These are phyloP conservation scores for Dendrocincla tyrannina DNA, from an alignment of 2,797 vertebrate species.

Conservation along the genomic window DNA sequence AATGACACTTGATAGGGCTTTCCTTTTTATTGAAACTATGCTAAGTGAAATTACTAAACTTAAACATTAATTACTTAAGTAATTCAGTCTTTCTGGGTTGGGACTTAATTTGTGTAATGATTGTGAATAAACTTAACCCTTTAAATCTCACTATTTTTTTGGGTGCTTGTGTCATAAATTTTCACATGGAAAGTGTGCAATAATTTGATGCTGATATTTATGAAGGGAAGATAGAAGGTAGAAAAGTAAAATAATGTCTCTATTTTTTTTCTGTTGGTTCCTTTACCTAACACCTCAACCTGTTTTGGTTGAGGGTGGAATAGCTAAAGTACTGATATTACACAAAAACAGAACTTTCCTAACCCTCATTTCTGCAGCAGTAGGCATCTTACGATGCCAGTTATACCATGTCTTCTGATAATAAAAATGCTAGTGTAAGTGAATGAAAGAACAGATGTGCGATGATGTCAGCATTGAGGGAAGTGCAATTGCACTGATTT, in stretches of 20 bases:
- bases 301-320: neutral
- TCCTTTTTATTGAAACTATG: neutral
- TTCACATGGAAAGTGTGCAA: neutral
- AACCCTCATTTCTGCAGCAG: neutral
- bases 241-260: neutral
- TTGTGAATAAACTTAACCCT: neutral
- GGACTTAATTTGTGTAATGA: neutral
- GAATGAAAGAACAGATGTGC: conserved; percentile 44
- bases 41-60: neutral
- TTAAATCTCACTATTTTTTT: neutral
- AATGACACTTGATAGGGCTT: neutral
- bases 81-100: neutral
- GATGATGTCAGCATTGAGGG: conserved; percentile 53
- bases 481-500: conserved; percentile 38
- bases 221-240: neutral
- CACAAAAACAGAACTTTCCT: neutral
- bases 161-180: neutral
- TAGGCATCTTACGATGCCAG: neutral
- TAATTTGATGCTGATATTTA: neutral
- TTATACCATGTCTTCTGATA: conserved; percentile 10
- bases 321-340: neutral
- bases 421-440: conserved; percentile 34
- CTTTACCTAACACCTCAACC: neutral
- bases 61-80: neutral
- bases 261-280: neutral